Evolutionary conservation across 2,888 invertebrate species (phyloP).

Genomic region (Eledona agricola): DNA sequence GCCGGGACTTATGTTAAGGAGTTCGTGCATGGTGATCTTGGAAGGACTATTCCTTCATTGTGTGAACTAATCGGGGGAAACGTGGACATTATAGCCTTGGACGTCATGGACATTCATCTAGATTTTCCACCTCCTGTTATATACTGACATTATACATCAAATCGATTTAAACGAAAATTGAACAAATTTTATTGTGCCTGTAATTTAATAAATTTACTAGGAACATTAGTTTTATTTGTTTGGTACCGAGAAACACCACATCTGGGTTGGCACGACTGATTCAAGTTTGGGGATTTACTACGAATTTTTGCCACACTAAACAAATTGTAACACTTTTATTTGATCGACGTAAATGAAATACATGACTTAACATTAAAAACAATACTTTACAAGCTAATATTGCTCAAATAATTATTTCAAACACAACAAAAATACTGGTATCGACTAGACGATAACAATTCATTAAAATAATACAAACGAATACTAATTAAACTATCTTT

Average conservation of each 20-base stretch:
- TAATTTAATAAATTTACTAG: no score
- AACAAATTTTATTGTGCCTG: no score
- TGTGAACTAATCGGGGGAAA: conserved; percentile 71
- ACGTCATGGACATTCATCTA: conserved; percentile 81
- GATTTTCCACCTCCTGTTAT: conserved; percentile 50
- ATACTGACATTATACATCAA: background rate
- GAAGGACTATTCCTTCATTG: conserved; percentile 83
- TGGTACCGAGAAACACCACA: no score
- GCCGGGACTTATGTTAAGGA: conserved; percentile 98
- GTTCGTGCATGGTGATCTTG: conserved; percentile 96
- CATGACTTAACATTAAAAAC: no score
- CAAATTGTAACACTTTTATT: no score
- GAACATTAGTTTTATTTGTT: no score
- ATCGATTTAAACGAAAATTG: no score
- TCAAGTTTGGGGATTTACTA: no score
- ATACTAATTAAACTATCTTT: conserved; percentile 7
- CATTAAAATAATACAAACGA: background rate
- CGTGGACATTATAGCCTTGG: conserved; percentile 91
- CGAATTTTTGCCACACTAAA: no score
- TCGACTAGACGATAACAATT: conserved; percentile 3
- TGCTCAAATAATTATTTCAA: background rate
- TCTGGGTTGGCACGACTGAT: no score
- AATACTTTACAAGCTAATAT: no score
- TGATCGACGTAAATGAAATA: no score
- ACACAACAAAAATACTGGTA: background rate